Percentiles rank a stretch among this genome's conserved stretches.
Conservation (phyloP, 2,113 vertebrate species). For the Leucoraja erinaceus region DNA sequence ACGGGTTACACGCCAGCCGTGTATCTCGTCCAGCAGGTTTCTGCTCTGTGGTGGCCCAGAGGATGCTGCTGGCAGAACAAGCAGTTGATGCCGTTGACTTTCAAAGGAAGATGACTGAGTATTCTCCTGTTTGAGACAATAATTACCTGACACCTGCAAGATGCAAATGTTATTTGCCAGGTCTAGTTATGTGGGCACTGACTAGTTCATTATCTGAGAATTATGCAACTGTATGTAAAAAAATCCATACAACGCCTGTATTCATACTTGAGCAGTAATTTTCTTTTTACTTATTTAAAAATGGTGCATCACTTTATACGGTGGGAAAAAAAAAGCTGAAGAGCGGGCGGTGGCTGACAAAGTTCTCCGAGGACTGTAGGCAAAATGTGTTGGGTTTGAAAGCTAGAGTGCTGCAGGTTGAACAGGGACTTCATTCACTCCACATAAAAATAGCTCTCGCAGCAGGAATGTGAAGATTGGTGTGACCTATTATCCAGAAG, state of each 20-base stretch:
- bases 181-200: not conserved
- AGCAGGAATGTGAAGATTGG: slow-evolving; percentile 15
- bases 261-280: not conserved
- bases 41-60: not conserved
- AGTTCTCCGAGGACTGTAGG: not conserved
- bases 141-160: not conserved
- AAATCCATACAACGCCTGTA: not conserved
- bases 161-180: not conserved
- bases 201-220: not conserved
- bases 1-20: not conserved
- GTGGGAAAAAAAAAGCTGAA: not conserved
- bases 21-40: not conserved
- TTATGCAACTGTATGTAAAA: not conserved
- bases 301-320: not conserved
- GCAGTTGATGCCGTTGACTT: not conserved
- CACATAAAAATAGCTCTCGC: not conserved
- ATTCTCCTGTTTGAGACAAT: not conserved
- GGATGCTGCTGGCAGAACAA: not conserved
- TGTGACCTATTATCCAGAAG: slow-evolving; percentile 3
- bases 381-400: not conserved
- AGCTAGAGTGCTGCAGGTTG: not conserved
- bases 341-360: not conserved
- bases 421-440: not conserved
- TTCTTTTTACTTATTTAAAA: slow-evolving; percentile 3
- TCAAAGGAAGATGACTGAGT: not conserved